phyloP scores from a whole-genome alignment of 2,797 vertebrate genomes.

The Enteromius anoplus region DNA sequence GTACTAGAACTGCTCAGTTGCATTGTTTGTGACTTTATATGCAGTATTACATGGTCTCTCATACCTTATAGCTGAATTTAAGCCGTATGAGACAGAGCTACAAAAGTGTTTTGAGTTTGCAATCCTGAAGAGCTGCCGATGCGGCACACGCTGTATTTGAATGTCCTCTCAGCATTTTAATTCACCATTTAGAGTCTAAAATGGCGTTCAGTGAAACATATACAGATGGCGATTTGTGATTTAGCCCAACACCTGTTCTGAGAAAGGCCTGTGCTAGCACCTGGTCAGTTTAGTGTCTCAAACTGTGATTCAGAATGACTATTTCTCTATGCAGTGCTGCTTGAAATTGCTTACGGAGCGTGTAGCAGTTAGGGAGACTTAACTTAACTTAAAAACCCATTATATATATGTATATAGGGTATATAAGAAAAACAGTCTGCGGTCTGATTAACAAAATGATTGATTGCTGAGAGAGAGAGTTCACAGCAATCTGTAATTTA shows the following conservation, averaged over 20 bases:
- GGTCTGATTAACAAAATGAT: slow-evolving; percentile 50
- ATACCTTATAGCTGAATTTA: too few species aligned
- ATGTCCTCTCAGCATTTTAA: slow-evolving; percentile 24
- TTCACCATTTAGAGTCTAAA: slow-evolving; percentile 42
- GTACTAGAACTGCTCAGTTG: not conserved
- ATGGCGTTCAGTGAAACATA: slow-evolving; percentile 30
- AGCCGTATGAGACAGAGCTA: not conserved
- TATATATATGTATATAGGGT: not conserved
- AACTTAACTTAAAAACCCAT: too few species aligned
- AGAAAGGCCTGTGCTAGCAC: slow-evolving; percentile 4
- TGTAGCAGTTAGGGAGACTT: not conserved
- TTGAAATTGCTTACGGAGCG: not conserved
- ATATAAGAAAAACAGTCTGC: slow-evolving; percentile 24
- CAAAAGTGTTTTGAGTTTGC: not conserved
- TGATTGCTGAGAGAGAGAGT: slow-evolving; percentile 47
- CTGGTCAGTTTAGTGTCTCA: slow-evolving; percentile 34
- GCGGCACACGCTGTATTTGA: not conserved
- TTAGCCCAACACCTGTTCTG: slow-evolving; percentile 30
- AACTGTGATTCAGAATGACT: not conserved
- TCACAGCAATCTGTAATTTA: slow-evolving; percentile 41
- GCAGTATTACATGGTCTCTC: not conserved
- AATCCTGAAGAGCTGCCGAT: not conserved
- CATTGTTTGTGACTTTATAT: not conserved
- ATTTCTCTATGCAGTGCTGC: slow-evolving; percentile 7
- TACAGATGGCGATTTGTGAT: slow-evolving; percentile 38